These are phyloP conservation scores for Bombus balteatus DNA, from an alignment of 1,140 invertebrate genomes.

Conservation along the genomic window DNA sequence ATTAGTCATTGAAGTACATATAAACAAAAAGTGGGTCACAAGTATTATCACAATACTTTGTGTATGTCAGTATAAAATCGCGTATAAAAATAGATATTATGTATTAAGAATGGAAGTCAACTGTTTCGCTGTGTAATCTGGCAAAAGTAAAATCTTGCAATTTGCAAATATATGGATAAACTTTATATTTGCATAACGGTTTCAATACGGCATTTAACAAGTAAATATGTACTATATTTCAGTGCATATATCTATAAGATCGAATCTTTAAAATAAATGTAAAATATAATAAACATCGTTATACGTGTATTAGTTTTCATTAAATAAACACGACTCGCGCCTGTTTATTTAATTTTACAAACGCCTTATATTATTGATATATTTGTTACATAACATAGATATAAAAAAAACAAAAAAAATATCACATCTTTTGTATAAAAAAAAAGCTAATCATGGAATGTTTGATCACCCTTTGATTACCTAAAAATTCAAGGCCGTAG, in stretches of 20 bases:
- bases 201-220: not conserved
- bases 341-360: not conserved
- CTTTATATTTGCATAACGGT: not conserved
- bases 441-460: slow-evolving; percentile 27
- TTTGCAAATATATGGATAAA: not conserved
- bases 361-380: not conserved
- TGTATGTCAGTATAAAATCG: not conserved
- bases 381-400: not conserved
- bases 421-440: not conserved
- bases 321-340: not conserved
- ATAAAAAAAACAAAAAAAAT: not conserved
- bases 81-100: not conserved
- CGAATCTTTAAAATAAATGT: not conserved
- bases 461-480: not conserved
- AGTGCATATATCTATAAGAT: not conserved
- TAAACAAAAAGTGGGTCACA: not conserved
- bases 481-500: not conserved
- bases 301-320: not conserved
- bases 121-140: not conserved
- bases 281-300: not conserved
- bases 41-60: not conserved
- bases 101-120: not conserved
- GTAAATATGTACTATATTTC: not conserved
- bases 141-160: not conserved
- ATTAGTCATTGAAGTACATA: not conserved